These are phyloP conservation scores for Dunckerocampus dactyliophorus DNA, from an alignment of 2,113 vertebrate genomes.

Conservation along the genomic window DNA sequence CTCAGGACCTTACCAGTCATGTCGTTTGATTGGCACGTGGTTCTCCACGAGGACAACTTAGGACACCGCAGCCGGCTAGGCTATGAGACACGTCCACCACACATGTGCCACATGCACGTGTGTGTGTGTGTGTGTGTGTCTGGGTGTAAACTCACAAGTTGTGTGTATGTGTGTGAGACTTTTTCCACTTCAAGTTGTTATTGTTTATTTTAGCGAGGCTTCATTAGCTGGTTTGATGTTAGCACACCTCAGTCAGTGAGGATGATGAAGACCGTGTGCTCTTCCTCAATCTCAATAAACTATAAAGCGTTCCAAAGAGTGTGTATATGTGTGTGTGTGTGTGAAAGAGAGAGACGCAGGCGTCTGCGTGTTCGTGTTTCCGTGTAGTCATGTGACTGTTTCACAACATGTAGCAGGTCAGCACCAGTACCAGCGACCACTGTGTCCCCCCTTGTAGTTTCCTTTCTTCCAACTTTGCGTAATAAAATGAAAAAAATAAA, in stretches of 20 bases:
- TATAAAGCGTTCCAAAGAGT: no score
- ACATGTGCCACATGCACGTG: not conserved
- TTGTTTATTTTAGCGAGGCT: no score
- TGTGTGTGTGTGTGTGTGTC: not conserved
- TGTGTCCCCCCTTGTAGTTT: constrained; percentile 35
- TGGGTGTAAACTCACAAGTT: not conserved
- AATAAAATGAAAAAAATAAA: constrained; percentile 41
- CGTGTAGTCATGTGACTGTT: constrained; percentile 14
- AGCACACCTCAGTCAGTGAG: no score
- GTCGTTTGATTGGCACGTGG: not conserved
- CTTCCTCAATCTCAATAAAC: no score
- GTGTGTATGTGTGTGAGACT: not conserved
- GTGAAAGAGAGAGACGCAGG: constrained; percentile 56
- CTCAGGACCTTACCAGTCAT: constrained; percentile 42
- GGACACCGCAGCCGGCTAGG: not conserved
- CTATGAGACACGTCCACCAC: not conserved
- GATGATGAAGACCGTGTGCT: no score
- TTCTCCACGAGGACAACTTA: not conserved
- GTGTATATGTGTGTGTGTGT: no score
- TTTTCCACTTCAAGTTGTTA: not conserved
- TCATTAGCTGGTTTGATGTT: no score
- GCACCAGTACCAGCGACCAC: constrained; percentile 21
- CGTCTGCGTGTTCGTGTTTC: constrained; percentile 50
- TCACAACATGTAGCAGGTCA: constrained; percentile 20
- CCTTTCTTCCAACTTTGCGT: constrained; percentile 69